Base-by-base conservation (phyloP, 2,888 invertebrate species). In the Diaperis boleti region DNA sequence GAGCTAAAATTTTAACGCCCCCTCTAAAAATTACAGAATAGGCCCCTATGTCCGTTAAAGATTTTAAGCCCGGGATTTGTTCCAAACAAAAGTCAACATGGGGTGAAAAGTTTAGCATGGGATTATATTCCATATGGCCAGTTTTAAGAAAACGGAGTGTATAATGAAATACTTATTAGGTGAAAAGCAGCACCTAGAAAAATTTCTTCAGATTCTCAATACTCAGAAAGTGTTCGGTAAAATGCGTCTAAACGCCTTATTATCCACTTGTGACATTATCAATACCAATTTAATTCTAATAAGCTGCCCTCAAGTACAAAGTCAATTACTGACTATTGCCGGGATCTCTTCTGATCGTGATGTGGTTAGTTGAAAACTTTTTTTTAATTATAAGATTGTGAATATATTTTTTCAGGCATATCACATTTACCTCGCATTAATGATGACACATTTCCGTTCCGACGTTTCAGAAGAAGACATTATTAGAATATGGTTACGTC, bases 271-370 rank as follows among this genome's bases (percentile, higher is more conserved):
- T 13, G 31, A 63, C 8, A 37, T 13, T 1, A 29, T 55, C 8
- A 13, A 47, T 18, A 33, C 35, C n/a, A 20, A 62, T 47, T 41
- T 50, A 10, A 13, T 56, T 3, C 5, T 60, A n/a, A 17, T 15
- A 7, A 39, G 35, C 31, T 49, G 33, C 13, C 35, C 17, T 33
- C 18, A 37, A 14, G 13, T 47, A 6, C 47, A 26, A 13, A 13
- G 31, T 20, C 44, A 47, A 8, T 13, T 50, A 6, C 11, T 50
- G n/a, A 35, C 17, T 75, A 31, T 70, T 70, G 49, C 65, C 79
- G 76, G 78, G 73, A 73, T 72, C 69, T 13, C 20, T 8, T 3
- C 37, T 1, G 29, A 41, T 10, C n/a, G 15, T 7, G 29, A 59
- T 1, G 29, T 35, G n/a, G 49, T 49, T 1, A 1, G 33, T 50